A percentile compares a stretch with the other conserved stretches of the same genome.
Evolutionary conservation across 2,113 vertebrate species (phyloP).

Genomic region (Corydoras sp.): DNA sequence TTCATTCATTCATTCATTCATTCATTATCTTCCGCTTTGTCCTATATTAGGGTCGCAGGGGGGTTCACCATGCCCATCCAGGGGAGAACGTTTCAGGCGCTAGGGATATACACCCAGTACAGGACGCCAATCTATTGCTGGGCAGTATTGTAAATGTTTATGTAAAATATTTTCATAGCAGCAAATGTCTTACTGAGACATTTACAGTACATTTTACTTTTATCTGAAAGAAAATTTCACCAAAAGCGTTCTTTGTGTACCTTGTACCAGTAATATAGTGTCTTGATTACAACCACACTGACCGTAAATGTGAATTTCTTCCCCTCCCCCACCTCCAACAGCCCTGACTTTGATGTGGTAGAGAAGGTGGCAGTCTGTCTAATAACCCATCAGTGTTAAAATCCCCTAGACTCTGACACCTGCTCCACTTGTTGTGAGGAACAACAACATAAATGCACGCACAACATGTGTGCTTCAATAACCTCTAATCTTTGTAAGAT

Average conservation of each 20-base stretch:
- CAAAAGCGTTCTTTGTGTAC: neutral
- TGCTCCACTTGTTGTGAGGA: constrained; percentile 24
- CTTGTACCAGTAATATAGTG: neutral
- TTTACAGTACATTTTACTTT: too few species aligned
- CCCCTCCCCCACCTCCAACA: constrained; percentile 4
- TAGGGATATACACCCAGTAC: too few species aligned
- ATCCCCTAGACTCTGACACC: constrained; percentile 21
- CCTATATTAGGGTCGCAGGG: too few species aligned
- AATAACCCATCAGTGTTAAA: constrained; percentile 20
- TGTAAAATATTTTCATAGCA: too few species aligned
- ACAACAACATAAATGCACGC: constrained; percentile 5
- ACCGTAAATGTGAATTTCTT: constrained; percentile 1
- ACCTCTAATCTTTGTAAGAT: neutral
- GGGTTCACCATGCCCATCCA: too few species aligned
- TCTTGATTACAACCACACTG: constrained; percentile 13
- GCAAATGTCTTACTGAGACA: too few species aligned
- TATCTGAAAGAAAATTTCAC: neutral
- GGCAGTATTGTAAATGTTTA: too few species aligned
- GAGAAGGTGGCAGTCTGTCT: neutral
- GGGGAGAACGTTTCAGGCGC: too few species aligned
- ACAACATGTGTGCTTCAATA: neutral
- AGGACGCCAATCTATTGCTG: too few species aligned
- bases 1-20: too few species aligned
- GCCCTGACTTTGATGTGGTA: constrained; percentile 15
- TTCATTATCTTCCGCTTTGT: too few species aligned